phyloP scores from a whole-genome alignment of 1,140 invertebrate genomes.

The Wasmannia auropunctata region DNA sequence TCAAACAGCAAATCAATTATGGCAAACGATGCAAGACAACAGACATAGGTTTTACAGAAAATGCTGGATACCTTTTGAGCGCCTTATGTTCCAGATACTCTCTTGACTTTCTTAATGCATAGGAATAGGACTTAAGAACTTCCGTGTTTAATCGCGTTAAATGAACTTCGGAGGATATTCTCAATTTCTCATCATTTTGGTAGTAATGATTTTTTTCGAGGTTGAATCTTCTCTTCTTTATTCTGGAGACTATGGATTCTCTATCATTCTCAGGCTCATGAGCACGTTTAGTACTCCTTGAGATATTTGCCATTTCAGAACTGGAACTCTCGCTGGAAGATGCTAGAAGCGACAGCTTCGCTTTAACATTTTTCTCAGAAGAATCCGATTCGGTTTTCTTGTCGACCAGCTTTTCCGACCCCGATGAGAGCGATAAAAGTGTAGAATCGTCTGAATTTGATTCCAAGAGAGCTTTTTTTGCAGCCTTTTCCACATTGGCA shows the following conservation, averaged over 20 bases:
- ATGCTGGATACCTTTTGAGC: slow-evolving; percentile 76
- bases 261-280: background rate
- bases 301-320: background rate
- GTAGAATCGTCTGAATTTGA: slow-evolving; percentile 59
- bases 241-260: background rate
- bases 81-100: slow-evolving; percentile 74
- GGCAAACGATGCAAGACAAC: slow-evolving; percentile 15
- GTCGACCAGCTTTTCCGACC: background rate
- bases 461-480: slow-evolving; percentile 48
- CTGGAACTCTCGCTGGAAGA: slow-evolving; percentile 60
- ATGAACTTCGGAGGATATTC: slow-evolving; percentile 63
- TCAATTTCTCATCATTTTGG: slow-evolving; percentile 73
- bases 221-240: slow-evolving; percentile 38
- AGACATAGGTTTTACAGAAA: slow-evolving; percentile 32
- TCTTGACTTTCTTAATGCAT: slow-evolving; percentile 74
- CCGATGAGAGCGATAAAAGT: background rate
- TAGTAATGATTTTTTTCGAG: slow-evolving; percentile 61
- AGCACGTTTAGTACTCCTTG: background rate
- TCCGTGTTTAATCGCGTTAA: slow-evolving; percentile 67
- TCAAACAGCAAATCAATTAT: background rate
- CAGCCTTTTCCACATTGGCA: background rate
- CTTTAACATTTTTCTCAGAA: background rate
- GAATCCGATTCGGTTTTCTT: slow-evolving; percentile 9
- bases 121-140: slow-evolving; percentile 66
- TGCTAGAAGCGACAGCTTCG: slow-evolving; percentile 44